Base-by-base conservation (phyloP, 2,797 vertebrate species). In the Megalops cyprinoides region DNA sequence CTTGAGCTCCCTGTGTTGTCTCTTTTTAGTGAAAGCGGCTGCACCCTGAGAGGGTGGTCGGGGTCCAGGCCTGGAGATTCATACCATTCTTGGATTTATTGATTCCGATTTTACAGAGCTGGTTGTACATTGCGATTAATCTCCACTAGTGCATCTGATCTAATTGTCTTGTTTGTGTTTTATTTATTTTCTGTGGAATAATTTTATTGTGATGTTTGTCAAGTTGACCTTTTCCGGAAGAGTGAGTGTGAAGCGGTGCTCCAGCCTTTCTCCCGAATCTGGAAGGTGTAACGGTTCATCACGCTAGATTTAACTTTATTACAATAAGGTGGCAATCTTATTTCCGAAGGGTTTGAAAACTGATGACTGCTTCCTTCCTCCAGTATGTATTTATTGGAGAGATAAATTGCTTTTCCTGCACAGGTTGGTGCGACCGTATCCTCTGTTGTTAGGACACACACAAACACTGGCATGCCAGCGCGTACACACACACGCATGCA, bases 391-490 rank as follows among this genome's bases (percentile, higher is more conserved):
- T 89, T 90, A 78, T 80, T 67, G 62, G 56, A 85, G 79, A 87
- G 82, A 87, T 85, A 86, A 87, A 91, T 91, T 78, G 82, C 77
- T 90, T 93, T 82, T 88, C 74, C 82, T 82, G 80, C 60, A 77
- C 75, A 71, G 48, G 79, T 78, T 86, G 81, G 82, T 79, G 71
- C 79, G 65, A 79, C 80, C 80, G n/a, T 78, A 65, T 77, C 49
- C 31, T 46, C 25, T 14, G 44, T 15, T 80, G 58, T 83, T 86
- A 81, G 74, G 53, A 15, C 77, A 42, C 37, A 74, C 55, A 44
- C 81, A 49, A 31, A 20, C 56, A 18, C 65, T 2, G 10, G 14
- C n/a, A 6, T 12, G 28, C 53, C 28, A 20, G 1, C 42, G 44
- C 34, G 1, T 42, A 23, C 82, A 76, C 74, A 82, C 87, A 80